Conservation (phyloP, 2,797 vertebrate species). For the Argyrosomus regius region DNA sequence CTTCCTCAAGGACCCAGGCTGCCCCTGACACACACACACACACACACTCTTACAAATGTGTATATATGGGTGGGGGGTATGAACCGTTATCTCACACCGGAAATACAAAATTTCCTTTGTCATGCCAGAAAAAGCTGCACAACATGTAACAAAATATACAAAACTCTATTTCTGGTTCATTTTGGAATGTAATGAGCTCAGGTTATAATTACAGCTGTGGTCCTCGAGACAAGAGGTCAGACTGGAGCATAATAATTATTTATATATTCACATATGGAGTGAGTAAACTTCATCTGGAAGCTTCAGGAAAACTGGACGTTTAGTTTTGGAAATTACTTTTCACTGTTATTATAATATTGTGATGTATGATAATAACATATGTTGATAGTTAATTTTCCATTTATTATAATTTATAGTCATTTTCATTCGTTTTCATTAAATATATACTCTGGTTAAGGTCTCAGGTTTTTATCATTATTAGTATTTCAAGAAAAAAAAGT, state of each 20-base stretch:
- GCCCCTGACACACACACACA: conserved; percentile 30
- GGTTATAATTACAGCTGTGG: not conserved
- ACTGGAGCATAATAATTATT: not conserved
- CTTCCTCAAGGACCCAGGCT: conserved; percentile 81
- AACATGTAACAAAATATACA: not conserved
- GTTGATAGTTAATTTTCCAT: not conserved
- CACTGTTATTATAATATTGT: not conserved
- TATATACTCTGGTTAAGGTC: not conserved
- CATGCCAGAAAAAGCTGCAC: not conserved
- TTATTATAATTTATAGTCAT: not conserved
- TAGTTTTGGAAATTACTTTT: too few relatives aligned
- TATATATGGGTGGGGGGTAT: not conserved
- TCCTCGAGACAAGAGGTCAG: not conserved
- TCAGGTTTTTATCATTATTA: not conserved
- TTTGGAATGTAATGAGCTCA: not conserved
- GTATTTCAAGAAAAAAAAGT: not conserved
- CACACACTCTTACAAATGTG: conserved; percentile 10
- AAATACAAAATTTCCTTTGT: conserved; percentile 35
- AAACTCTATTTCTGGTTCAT: not conserved
- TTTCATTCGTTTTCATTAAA: not conserved
- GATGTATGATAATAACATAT: not conserved
- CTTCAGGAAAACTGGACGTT: too few relatives aligned
- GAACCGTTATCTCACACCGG: conserved; percentile 19
- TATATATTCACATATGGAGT: not conserved
- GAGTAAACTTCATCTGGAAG: not conserved